Percentiles rank a stretch among this genome's conserved stretches.
Conservation (phyloP, 2,113 vertebrate genomes). For the Dicrurus megarhynchus region DNA sequence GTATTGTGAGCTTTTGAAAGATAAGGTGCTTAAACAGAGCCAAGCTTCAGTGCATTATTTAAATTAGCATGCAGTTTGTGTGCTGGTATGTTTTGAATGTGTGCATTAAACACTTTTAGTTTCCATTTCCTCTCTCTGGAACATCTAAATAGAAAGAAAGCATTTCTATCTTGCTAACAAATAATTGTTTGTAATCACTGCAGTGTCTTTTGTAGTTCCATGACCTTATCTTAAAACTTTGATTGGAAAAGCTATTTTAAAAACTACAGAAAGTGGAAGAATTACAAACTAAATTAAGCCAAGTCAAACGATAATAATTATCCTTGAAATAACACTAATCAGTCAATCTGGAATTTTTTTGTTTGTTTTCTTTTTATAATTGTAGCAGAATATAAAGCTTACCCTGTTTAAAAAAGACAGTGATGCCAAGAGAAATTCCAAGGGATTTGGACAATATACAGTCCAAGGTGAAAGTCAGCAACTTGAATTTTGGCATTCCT, state of each 20-base stretch:
- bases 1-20: neutral
- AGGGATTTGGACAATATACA: neutral
- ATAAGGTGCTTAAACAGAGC: neutral
- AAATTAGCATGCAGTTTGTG: neutral
- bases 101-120: neutral
- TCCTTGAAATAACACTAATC: neutral
- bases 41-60: neutral
- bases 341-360: neutral
- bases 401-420: neutral
- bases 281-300: neutral
- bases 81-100: neutral
- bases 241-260: neutral
- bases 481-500: conserved; percentile 52
- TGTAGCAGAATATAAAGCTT: neutral
- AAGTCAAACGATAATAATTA: neutral
- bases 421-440: conserved; percentile 21
- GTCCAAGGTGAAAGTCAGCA: neutral
- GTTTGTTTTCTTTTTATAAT: neutral
- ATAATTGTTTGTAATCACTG: neutral
- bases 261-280: neutral
- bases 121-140: neutral
- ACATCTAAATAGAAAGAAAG: neutral
- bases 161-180: neutral
- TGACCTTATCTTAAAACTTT: neutral
- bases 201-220: neutral